These are phyloP conservation scores for Limonius californicus DNA, from an alignment of 1,140 invertebrate genomes.

Conservation along the genomic window DNA sequence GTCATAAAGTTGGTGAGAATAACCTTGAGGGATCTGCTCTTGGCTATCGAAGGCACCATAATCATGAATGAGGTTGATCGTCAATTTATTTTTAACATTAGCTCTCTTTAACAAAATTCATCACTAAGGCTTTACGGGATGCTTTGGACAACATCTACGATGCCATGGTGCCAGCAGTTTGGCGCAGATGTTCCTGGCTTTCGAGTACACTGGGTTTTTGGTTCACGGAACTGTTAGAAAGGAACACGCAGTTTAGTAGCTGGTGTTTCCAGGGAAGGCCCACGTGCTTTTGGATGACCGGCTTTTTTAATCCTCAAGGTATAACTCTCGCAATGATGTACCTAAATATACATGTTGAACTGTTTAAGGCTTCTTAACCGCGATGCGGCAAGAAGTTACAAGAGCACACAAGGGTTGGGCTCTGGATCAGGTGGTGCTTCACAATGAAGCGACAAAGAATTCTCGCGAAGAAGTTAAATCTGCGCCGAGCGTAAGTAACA, in stretches of 20 bases:
- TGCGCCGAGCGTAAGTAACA: slow-evolving; percentile 58
- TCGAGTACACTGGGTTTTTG: slow-evolving; percentile 78
- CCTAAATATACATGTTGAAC: too few species aligned
- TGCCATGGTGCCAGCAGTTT: slow-evolving; percentile 63
- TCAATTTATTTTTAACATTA: slow-evolving; percentile 19
- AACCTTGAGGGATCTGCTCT: slow-evolving; percentile 65
- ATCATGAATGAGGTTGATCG: slow-evolving; percentile 70
- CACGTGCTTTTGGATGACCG: slow-evolving; percentile 80
- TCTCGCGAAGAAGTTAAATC: slow-evolving; percentile 63
- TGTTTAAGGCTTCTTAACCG: slow-evolving; percentile 75
- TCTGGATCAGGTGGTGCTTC: slow-evolving; percentile 74
- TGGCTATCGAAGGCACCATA: slow-evolving; percentile 77
- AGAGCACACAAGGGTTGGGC: slow-evolving; percentile 81
- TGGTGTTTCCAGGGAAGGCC: slow-evolving; percentile 71
- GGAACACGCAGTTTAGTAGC: slow-evolving; percentile 65
- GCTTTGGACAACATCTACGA: slow-evolving; percentile 77
- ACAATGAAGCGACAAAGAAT: slow-evolving; percentile 72
- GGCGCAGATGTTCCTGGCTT: slow-evolving; percentile 69
- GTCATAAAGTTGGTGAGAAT: slow-evolving; percentile 62
- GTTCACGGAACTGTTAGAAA: slow-evolving; percentile 75
- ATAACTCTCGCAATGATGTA: too few species aligned
- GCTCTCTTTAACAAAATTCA: too few species aligned
- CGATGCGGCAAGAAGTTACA: slow-evolving; percentile 80
- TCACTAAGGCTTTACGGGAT: slow-evolving; percentile 52
- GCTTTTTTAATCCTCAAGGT: slow-evolving; percentile 89